These are phyloP conservation scores for Ammospiza nelsoni DNA, from an alignment of 2,113 vertebrate species.

Conservation along the genomic window DNA sequence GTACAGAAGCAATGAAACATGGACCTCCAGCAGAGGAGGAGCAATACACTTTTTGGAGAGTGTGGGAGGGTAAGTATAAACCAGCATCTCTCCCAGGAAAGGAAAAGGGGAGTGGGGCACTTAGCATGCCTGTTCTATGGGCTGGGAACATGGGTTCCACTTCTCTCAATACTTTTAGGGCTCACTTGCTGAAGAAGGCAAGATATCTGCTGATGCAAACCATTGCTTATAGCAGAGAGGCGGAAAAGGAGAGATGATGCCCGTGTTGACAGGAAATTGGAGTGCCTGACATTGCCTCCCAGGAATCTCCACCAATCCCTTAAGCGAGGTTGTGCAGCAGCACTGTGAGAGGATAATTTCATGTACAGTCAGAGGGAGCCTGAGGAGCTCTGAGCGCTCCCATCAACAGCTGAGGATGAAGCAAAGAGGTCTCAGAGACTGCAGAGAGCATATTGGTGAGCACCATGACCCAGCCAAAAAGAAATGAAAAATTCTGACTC, in stretches of 20 bases:
- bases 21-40: neutral
- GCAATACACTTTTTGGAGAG: neutral
- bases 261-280: neutral
- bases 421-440: neutral
- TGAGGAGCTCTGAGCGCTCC: neutral
- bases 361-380: neutral
- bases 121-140: neutral
- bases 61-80: neutral
- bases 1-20: neutral
- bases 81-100: neutral
- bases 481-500: neutral
- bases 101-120: neutral
- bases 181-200: neutral
- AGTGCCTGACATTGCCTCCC: neutral
- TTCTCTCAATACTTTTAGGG: neutral
- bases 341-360: neutral
- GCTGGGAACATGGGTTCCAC: neutral
- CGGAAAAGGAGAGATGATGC: neutral
- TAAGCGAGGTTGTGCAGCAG: rapidly evolving
- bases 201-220: rapidly evolving
- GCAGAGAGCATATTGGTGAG: neutral
- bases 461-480: neutral
- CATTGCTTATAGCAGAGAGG: neutral
- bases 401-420: neutral
- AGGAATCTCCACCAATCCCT: neutral